Percentiles rank a stretch among this genome's conserved stretches.
These are phyloP conservation scores for Apaloderma vittatum DNA, from an alignment of 2,113 vertebrate species.

Conservation along the genomic window DNA sequence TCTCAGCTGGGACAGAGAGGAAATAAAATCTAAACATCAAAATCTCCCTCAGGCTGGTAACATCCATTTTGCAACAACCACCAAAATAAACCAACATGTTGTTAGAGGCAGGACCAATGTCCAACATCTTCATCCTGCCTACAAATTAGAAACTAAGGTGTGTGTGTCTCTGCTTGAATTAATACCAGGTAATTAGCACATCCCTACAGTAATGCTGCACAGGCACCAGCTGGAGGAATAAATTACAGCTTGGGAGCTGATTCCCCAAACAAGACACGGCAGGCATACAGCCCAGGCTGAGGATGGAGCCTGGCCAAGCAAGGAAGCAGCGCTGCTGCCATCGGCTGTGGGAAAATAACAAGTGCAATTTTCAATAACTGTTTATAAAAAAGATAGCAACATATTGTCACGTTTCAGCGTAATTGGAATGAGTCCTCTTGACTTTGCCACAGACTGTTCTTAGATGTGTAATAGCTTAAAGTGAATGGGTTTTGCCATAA, in stretches of 20 bases:
- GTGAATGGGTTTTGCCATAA: not conserved
- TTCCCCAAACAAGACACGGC: constrained; percentile 30
- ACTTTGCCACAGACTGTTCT: not conserved
- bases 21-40: not conserved
- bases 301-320: not conserved
- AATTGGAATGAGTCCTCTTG: not conserved
- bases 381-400: not conserved
- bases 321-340: not conserved
- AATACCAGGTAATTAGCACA: constrained; percentile 33
- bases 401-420: not conserved
- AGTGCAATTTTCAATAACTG: not conserved
- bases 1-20: not conserved
- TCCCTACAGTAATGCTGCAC: not conserved
- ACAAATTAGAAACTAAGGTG: not conserved
- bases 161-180: constrained; percentile 17
- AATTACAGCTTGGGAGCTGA: not conserved
- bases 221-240: constrained; percentile 53
- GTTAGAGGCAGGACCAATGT: not conserved
- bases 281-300: not conserved
- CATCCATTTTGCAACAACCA: not conserved
- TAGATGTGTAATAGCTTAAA: not conserved
- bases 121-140: not conserved
- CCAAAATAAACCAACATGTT: not conserved
- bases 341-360: not conserved
- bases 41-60: not conserved